These are phyloP conservation scores for Lasius fuliginosus DNA, from an alignment of 2,888 invertebrate genomes.

Conservation along the genomic window DNA sequence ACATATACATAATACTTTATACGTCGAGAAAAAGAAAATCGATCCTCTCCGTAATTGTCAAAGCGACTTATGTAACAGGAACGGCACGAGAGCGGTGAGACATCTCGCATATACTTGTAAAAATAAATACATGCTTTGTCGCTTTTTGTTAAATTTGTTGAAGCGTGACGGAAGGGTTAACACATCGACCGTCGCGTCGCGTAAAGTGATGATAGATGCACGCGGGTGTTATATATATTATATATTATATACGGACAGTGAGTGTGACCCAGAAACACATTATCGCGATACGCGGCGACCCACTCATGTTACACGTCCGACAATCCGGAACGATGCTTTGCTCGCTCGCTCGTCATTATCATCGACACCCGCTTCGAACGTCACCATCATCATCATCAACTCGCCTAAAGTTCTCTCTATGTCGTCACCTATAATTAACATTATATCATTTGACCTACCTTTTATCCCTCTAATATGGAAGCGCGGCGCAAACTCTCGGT, in stretches of 20 bases:
- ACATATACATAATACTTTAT: not conserved
- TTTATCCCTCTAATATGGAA: constrained; percentile 25
- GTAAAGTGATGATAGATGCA: constrained; percentile 3
- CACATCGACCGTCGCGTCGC: not conserved
- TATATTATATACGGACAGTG: constrained; percentile 64
- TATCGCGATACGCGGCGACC: constrained; percentile 79
- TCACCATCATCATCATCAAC: constrained; percentile 1
- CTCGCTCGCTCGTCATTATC: constrained; percentile 61
- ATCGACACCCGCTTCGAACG: constrained; percentile 48
- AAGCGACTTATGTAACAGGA: not conserved
- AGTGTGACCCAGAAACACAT: constrained; percentile 81
- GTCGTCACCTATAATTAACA: constrained; percentile 53
- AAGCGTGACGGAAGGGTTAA: constrained; percentile 15
- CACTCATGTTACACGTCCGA: constrained; percentile 80
- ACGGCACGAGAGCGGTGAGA: not conserved
- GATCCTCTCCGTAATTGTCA: not conserved
- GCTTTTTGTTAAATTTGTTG: not conserved
- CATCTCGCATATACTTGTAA: not conserved
- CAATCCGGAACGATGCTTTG: constrained; percentile 71
- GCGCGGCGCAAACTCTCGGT: not conserved
- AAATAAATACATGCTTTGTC: constrained; percentile 6
- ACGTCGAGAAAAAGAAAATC: not conserved
- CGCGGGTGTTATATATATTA: constrained; percentile 26
- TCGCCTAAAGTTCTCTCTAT: constrained; percentile 40
- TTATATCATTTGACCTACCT: constrained; percentile 51